Evolutionary conservation across 92 coral and sea anemone genomes (phyloP).

Genomic region (Muricea muricata): DNA sequence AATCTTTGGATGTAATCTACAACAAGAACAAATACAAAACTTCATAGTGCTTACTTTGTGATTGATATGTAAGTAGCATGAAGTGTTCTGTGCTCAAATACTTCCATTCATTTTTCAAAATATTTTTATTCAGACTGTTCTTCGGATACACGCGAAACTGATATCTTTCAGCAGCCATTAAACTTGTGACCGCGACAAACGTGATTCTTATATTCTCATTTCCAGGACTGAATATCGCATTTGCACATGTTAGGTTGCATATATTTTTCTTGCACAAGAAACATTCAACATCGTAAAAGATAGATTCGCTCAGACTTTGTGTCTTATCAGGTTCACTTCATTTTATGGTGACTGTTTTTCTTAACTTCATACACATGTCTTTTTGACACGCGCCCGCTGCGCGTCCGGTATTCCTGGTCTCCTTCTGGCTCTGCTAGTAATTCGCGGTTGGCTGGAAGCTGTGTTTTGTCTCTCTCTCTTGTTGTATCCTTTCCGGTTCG

Average conservation of each 20-base stretch:
- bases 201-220: not conserved
- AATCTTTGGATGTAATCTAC: too few relatives aligned
- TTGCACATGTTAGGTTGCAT: not conserved
- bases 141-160: slow-evolving; percentile 10
- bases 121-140: not conserved
- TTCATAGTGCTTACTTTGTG: not conserved
- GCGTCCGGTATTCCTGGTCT: too few relatives aligned
- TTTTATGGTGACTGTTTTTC: not conserved
- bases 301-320: not conserved
- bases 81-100: not conserved
- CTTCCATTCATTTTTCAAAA: not conserved
- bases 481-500: too few relatives aligned
- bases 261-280: not conserved
- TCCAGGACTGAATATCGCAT: not conserved
- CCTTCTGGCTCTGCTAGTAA: too few relatives aligned
- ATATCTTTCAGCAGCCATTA: not conserved
- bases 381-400: too few relatives aligned
- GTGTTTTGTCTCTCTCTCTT: too few relatives aligned
- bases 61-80: not conserved
- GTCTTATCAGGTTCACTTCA: not conserved
- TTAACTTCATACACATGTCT: too few relatives aligned
- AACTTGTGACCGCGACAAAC: not conserved
- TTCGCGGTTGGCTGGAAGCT: too few relatives aligned
- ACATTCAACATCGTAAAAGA: slow-evolving; percentile 2
- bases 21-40: too few relatives aligned